Evolutionary conservation across 2,888 invertebrate species (phyloP), one percentile per base, ranked within the genome.

Genomic region (Chromoteleia sp.): DNA sequence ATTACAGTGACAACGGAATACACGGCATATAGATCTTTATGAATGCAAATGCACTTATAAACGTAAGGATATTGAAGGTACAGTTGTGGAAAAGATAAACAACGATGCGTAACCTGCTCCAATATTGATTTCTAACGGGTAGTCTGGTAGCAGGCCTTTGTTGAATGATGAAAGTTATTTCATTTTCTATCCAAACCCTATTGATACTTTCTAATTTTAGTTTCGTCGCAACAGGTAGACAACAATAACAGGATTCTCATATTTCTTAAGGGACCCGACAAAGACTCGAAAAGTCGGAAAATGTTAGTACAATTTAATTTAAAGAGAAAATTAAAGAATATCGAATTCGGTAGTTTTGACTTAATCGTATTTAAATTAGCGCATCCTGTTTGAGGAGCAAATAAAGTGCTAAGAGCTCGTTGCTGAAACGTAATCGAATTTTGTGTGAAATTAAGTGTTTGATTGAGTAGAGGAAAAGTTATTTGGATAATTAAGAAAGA

Each of bases 401-500:
- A 58, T 33, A 56, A 43, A 10, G 8, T 14, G 59, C 43, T 43
- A 43, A 29, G 12, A 65, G 15, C 15, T 33, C 43, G 43, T 14
- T 29, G n/a, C 50, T 45, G 19, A 50, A 45, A 14, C n/a, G 59
- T 54, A 50, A 36, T 63, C 54, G 56, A 58, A 65, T 67, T 75
- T 48, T 45, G 50, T 67, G 75, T 67, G 50, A 45, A 65, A 75
- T 75, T 75, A 75, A 75, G 75, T 25, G 50, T 50, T 67, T 58
- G 58, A 54, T 74, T 63, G 56, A 63, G 67, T 39, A 25, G 54
- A 63, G 50, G 41, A 67, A 48, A 67, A 75, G 75, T 39, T 67
- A 50, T 67, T 58, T 50, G 58, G 75, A 67, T 75, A 75, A 75
- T 67, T 75, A 67, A 39, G 39, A 33, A 45, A 75, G 75, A 75